Evolutionary conservation across 2,888 invertebrate genomes (phyloP).

Genomic region (Volucella zonaria): DNA sequence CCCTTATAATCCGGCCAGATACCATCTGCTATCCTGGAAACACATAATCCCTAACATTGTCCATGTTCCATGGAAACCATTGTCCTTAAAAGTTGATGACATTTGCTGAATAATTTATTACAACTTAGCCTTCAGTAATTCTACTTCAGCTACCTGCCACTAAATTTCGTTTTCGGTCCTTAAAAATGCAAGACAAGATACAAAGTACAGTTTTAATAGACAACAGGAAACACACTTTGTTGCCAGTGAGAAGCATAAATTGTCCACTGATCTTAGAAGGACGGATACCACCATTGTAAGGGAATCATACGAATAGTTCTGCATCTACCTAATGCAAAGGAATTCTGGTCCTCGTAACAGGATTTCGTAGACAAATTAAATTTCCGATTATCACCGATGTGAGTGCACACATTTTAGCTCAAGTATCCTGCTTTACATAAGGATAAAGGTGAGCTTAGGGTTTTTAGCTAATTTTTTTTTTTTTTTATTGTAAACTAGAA

Average conservation of each 20-base stretch:
- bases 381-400: slow-evolving; percentile 71
- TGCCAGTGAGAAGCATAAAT: slow-evolving; percentile 10
- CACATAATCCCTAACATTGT: slow-evolving; percentile 18
- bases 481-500: neutral
- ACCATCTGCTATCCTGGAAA: slow-evolving; percentile 47
- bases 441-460: neutral
- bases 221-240: slow-evolving; percentile 43
- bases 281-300: neutral
- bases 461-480: neutral
- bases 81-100: slow-evolving; percentile 40
- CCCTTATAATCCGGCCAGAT: neutral
- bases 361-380: slow-evolving; percentile 65
- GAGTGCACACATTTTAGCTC: slow-evolving; percentile 56
- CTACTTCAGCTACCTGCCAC: slow-evolving; percentile 37
- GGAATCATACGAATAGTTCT: slow-evolving; percentile 22
- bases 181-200: slow-evolving; percentile 15
- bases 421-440: slow-evolving; percentile 62
- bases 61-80: slow-evolving; percentile 3
- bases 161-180: slow-evolving; percentile 20
- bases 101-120: slow-evolving; percentile 36
- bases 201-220: slow-evolving; percentile 37
- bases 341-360: neutral
- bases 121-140: neutral
- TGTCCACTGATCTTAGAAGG: neutral
- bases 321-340: neutral